Evolutionary conservation across 23 tunicate species (phyloP), one percentile per base, ranked within the genome.

Genomic region (Ciona savignyi): DNA sequence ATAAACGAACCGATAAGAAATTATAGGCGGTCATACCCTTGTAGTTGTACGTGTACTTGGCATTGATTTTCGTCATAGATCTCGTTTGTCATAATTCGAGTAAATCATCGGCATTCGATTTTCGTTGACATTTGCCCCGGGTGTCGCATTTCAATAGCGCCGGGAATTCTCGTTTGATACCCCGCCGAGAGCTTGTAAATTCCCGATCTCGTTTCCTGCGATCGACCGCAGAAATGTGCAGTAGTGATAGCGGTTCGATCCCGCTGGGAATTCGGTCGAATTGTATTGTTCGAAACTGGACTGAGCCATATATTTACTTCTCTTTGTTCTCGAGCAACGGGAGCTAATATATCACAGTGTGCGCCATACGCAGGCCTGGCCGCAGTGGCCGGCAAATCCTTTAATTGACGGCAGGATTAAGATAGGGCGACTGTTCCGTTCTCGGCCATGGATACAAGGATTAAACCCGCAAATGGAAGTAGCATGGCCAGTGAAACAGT

Each of bases 171-270:
- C 56, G 56, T 42, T 42, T 42, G 56, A 42, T 42, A 42, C 15
- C 56, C 56, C 56, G 56, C 56, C 56, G 56, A 42, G 56, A 42
- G 11, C 56, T 42, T 42, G 56, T 42, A 42, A 42, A 42, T 42
- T 42, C 56, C 15, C 56, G 56, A 42, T 42, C 56, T 42, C 56
- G 56, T 42, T 42, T 42, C 56, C 56, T 42, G 56, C 15, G 56
- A 42, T 42, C 15, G 56, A 42, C 56, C 56, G 56, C 56, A 42
- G 56, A 42, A 42, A 42, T 6, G 15, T 42, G 56, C 56, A 42
- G 15, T 15, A 15, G 11, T 6, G 56, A 42, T 6, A 42, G 56
- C 56, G 9, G 56, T 42, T 42, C 56, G 11, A n/a, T 6, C 56
- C 56, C 56, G 56, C 56, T 42, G 56, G 56, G 56, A 42, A 6